Evolutionary conservation across 2,113 vertebrate species (phyloP).

Genomic region (Lampris incognitus): DNA sequence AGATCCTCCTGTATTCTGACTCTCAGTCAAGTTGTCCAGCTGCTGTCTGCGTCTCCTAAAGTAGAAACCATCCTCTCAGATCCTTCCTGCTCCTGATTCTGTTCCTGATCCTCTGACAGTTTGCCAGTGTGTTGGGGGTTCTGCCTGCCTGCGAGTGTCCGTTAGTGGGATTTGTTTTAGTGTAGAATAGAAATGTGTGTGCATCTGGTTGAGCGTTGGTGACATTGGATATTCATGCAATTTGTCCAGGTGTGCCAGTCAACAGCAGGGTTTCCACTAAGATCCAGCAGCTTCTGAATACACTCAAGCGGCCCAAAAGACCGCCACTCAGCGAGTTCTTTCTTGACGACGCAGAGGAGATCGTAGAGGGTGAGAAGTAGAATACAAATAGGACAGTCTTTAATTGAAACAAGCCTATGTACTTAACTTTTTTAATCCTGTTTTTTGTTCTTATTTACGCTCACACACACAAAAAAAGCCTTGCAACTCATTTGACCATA

Average conservation of each 20-base stretch:
- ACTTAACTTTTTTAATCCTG: too few relatives aligned
- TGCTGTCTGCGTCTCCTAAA: conserved; percentile 45
- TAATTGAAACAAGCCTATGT: too few relatives aligned
- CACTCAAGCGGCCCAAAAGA: conserved; percentile 96
- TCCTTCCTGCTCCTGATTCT: conserved; percentile 60
- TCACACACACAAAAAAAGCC: too few relatives aligned
- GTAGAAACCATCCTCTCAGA: conserved; percentile 49
- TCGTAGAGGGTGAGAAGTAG: conserved; percentile 91
- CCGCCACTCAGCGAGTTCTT: conserved; percentile 96
- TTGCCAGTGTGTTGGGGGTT: conserved; percentile 49
- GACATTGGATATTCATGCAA: conserved; percentile 31
- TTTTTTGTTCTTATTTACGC: too few relatives aligned
- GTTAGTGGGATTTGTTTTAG: not conserved
- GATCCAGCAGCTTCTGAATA: conserved; percentile 98
- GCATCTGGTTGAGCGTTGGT: conserved; percentile 36
- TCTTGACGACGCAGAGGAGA: conserved; percentile 96
- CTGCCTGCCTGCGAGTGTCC: conserved; percentile 41
- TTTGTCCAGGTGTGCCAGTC: conserved; percentile 91
- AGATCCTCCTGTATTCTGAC: conserved; percentile 37
- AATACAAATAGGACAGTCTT: not conserved
- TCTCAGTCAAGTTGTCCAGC: conserved; percentile 24
- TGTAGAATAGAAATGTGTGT: conserved; percentile 22
- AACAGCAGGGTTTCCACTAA: conserved; percentile 96
- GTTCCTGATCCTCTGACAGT: conserved; percentile 11
- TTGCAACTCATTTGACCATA: too few relatives aligned